Conservation (phyloP, 1,140 invertebrate genomes). For the Globodera ellingtonae region DNA sequence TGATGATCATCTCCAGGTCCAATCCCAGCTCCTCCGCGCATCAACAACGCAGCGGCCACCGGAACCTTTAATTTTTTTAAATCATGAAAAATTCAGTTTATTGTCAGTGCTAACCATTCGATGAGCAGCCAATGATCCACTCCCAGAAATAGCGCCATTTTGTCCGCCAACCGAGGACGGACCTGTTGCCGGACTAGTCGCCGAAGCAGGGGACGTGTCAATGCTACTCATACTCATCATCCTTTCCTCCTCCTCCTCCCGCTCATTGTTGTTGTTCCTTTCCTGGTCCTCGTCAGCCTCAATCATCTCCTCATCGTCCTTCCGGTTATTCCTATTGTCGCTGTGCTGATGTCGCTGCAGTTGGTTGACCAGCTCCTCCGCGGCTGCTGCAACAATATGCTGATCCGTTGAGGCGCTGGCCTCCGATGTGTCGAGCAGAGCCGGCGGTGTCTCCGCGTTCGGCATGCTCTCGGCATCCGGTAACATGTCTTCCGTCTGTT, state of each 20-base stretch:
- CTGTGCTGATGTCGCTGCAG: neutral
- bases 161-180: neutral
- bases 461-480: conserved; percentile 7
- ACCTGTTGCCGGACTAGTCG: neutral
- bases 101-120: neutral
- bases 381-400: neutral
- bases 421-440: conserved; percentile 10
- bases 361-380: neutral
- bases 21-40: neutral
- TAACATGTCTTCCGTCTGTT: neutral
- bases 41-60: neutral
- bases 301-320: neutral
- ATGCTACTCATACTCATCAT: conserved; percentile 3
- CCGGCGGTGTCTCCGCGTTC: conserved; percentile 24
- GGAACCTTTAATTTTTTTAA: neutral
- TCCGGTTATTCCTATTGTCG: neutral
- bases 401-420: neutral
- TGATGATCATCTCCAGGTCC: neutral
- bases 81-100: no score
- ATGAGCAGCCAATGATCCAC: neutral
- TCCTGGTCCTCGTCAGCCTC: neutral
- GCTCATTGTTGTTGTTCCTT: neutral
- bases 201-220: neutral
- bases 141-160: neutral
- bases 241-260: neutral